Conservation (phyloP, 2,113 vertebrate genomes). For the Condylura cristata region DNA sequence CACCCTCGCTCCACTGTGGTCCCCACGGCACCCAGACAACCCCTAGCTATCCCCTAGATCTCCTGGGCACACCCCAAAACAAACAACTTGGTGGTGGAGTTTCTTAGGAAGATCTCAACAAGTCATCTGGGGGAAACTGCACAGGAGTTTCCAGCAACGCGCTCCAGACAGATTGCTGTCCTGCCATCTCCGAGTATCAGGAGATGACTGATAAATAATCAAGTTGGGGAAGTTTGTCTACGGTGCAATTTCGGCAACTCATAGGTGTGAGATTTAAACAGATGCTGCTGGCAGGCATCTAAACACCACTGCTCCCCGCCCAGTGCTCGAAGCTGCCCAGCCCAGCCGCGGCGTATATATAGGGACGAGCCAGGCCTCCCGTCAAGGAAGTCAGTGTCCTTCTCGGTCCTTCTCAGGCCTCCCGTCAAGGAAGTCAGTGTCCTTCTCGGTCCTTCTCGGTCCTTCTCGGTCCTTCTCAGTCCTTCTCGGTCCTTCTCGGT, state of each 20-base stretch:
- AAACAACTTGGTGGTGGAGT: background rate
- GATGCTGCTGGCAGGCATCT: slow-evolving; percentile 52
- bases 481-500: background rate
- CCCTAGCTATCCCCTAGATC: background rate
- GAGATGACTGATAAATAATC: slow-evolving; percentile 75
- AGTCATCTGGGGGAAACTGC: slow-evolving; percentile 39
- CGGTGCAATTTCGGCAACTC: slow-evolving; percentile 55
- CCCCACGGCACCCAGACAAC: background rate
- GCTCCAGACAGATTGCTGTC: slow-evolving; percentile 16
- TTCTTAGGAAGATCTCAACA: slow-evolving; percentile 59
- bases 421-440: too few relatives aligned
- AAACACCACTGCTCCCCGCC: slow-evolving; percentile 60
- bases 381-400: slow-evolving; percentile 44
- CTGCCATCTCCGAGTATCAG: background rate
- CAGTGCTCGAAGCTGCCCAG: slow-evolving; percentile 43
- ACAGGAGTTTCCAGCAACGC: slow-evolving; percentile 38
- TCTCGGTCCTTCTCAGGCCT: slow-evolving; percentile 36
- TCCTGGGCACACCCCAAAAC: slow-evolving; percentile 7
- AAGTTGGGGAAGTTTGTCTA: slow-evolving; percentile 67
- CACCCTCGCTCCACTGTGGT: background rate
- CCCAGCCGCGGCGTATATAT: slow-evolving; percentile 69
- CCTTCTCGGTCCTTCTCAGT: background rate
- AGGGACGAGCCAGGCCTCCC: slow-evolving; percentile 46
- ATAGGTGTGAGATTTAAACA: slow-evolving; percentile 67
- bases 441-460: background rate